Base-by-base conservation (phyloP, 2,113 vertebrate genomes). In the Platysteira castanea region DNA sequence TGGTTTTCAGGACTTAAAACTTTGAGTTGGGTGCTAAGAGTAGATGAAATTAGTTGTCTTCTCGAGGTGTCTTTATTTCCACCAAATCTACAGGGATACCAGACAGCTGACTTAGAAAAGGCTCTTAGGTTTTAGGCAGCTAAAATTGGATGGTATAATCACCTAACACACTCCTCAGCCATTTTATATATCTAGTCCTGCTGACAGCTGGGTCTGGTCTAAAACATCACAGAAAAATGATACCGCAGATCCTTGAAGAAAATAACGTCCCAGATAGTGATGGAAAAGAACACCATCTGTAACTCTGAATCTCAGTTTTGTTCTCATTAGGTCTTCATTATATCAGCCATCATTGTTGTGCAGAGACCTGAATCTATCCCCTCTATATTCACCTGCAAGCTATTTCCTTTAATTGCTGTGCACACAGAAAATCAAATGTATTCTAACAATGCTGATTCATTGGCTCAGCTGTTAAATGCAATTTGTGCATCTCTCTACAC, bases 371-470 rank as follows among this genome's bases (percentile, higher is more conserved):
- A 93, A 83, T 95, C 90, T 42, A 74, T 90, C 75, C 65, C 60
- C 54, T 88, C 84, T 59, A 33, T 60, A 77, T 84, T 96, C 95
- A 97, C 96, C 96, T 96, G 95, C 95, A 95, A 97, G 93, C 91
- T 95, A 95, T 97, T 96, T 84, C 89, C 89, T 91, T 91, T 96
- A 95, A 93, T 95, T 94, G 87, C 87, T 83, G 39, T 70, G 74
- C 92, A 64, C 87, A 95, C 44, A 94, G 89, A 95, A 96, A 96
- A 97, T 93, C 95, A 96, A 95, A 94, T 41, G 59, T 44, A 88
- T 96, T 95, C 95, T 95, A 93, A 93, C 93, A 96, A 81, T 5
- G 1, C 73, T 93, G 94, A 96, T 96, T 96, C 95, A 97, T 84
- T 92, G 96, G 91, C 60, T 97, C 95, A 97, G 93, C 91, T 95